A percentile compares a stretch with the other conserved stretches of the same genome.
Evolutionary conservation across 2,113 vertebrate species (phyloP).

Genomic region (Ginglymostoma cirratum): DNA sequence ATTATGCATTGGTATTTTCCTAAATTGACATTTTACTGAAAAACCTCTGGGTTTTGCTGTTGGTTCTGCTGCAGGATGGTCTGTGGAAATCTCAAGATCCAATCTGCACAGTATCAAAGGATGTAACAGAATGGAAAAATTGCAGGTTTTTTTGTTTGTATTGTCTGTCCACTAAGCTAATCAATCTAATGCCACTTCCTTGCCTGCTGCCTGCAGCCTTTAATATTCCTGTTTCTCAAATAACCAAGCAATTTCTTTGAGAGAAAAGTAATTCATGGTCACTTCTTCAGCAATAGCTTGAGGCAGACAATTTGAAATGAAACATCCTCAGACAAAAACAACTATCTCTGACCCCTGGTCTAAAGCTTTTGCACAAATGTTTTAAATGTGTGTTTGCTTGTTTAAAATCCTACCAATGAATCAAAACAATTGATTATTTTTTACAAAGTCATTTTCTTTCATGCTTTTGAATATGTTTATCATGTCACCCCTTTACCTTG

Average conservation of each 20-base stretch:
- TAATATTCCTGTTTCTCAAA: not conserved
- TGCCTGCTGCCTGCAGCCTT: not conserved
- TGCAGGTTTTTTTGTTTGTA: not conserved
- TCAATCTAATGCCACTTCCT: not conserved
- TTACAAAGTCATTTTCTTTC: not conserved
- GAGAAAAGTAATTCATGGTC: not conserved
- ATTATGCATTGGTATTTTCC: not conserved
- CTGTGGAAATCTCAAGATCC: not conserved
- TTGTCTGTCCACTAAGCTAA: not conserved
- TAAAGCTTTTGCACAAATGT: not conserved
- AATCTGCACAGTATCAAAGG: not conserved
- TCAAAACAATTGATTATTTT: not conserved
- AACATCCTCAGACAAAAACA: not conserved
- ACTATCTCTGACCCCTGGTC: not conserved
- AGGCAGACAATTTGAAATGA: not conserved
- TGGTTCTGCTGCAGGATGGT: too few species aligned
- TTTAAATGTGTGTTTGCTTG: not conserved
- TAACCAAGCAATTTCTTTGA: not conserved
- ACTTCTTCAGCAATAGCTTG: not conserved
- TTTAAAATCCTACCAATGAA: not conserved
- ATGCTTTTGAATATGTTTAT: not conserved
- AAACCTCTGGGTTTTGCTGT: not conserved
- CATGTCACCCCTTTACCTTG: not conserved
- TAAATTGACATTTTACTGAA: conserved; percentile 17
- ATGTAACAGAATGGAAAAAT: not conserved